phyloP scores from a whole-genome alignment of 2,113 vertebrate genomes.

The Silurus glanis region DNA sequence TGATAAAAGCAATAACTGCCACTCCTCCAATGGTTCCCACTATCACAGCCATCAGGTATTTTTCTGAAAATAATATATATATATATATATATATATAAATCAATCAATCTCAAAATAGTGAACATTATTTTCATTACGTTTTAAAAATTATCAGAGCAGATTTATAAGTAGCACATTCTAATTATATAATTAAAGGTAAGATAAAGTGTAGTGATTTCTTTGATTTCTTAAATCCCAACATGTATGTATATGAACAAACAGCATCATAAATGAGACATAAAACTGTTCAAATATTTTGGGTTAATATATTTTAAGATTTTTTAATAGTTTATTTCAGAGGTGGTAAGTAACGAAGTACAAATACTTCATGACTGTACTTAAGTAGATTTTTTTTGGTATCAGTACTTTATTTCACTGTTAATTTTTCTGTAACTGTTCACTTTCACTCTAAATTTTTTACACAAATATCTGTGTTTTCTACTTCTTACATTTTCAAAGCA shows the following conservation, averaged over 20 bases:
- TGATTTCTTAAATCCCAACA: background rate
- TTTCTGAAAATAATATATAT: constrained; percentile 65
- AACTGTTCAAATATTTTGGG: background rate
- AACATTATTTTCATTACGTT: background rate
- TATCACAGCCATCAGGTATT: constrained; percentile 80
- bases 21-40: constrained; percentile 79
- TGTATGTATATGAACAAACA: background rate
- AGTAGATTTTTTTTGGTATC: too few species aligned
- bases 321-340: background rate
- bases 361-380: too few species aligned
- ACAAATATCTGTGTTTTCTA: too few species aligned
- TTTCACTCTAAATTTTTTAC: too few species aligned
- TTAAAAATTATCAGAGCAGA: background rate
- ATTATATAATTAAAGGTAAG: background rate
- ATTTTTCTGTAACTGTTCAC: too few species aligned
- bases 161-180: background rate
- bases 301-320: background rate
- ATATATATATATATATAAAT: background rate
- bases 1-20: constrained; percentile 79
- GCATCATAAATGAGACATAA: background rate
- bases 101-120: background rate
- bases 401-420: too few species aligned
- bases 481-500: too few species aligned
- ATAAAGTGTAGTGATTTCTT: background rate
- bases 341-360: too few species aligned